Percentiles rank a stretch among this genome's conserved stretches.
These are phyloP conservation scores for Corydoras sp. DNA, from an alignment of 2,113 vertebrate genomes.

Conservation along the genomic window DNA sequence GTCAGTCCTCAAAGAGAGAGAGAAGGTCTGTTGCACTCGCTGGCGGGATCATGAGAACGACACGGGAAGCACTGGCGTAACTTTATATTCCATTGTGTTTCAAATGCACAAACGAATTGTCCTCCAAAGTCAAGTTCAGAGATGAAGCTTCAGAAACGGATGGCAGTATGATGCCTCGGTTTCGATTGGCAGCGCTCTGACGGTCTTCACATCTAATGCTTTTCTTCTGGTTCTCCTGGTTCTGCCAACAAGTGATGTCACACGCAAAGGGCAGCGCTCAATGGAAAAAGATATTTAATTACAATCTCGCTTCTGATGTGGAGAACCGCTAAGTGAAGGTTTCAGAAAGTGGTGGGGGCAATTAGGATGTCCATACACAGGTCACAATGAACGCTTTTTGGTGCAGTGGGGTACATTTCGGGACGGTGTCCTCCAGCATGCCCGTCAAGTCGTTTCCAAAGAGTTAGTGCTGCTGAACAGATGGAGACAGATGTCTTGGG, in stretches of 20 bases:
- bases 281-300: not conserved
- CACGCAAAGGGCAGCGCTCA: not conserved
- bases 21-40: not conserved
- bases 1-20: not conserved
- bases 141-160: too few species aligned
- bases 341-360: conserved; percentile 61
- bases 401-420: conserved; percentile 57
- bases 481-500: conserved; percentile 58
- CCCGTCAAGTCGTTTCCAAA: conserved; percentile 58
- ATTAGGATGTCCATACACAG: conserved; percentile 56
- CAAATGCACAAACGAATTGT: too few species aligned
- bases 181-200: too few species aligned
- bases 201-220: too few species aligned
- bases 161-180: too few species aligned
- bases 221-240: not conserved
- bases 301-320: conserved; percentile 59
- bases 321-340: conserved; percentile 71
- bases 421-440: conserved; percentile 53
- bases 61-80: not conserved
- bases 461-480: conserved; percentile 67
- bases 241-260: conserved; percentile 15
- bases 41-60: not conserved
- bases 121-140: too few species aligned
- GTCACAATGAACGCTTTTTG: conserved; percentile 59
- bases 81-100: not conserved